Evolutionary conservation across 1,140 invertebrate genomes (phyloP).

Genomic region (Zaprionus lachaisei): DNA sequence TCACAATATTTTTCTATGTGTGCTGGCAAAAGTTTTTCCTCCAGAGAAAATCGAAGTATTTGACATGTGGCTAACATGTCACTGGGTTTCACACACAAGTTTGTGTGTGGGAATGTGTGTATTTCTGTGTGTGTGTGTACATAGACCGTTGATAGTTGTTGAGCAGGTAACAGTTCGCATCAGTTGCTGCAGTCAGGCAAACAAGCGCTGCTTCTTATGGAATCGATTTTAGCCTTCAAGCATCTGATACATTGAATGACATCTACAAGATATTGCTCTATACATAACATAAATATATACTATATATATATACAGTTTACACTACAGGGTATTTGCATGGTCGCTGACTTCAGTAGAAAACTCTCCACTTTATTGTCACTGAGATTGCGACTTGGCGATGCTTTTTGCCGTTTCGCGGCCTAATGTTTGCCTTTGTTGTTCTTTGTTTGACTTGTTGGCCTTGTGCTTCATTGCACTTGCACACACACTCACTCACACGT

Average conservation of each 20-base stretch:
- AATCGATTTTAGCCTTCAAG: background rate
- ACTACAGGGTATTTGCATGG: conserved; percentile 19
- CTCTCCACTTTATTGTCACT: background rate
- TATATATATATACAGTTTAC: background rate
- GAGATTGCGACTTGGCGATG: conserved; percentile 1
- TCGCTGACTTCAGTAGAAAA: background rate
- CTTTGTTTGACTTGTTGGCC: conserved; percentile 65
- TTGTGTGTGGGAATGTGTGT: background rate
- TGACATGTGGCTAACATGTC: conserved; percentile 70
- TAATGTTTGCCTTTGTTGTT: conserved; percentile 47
- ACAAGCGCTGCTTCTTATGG: background rate
- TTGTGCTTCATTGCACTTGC: conserved; percentile 61
- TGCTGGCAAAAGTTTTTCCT: conserved; percentile 14
- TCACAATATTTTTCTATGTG: conserved; percentile 40
- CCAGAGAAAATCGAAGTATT: conserved; percentile 64
- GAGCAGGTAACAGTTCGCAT: conserved; percentile 20
- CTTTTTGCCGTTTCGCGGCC: conserved; percentile 15
- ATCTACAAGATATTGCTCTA: background rate
- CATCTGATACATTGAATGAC: background rate
- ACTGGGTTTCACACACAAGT: conserved; percentile 22
- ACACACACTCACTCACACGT: conserved; percentile 17
- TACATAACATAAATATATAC: background rate
- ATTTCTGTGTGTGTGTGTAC: conserved; percentile 2
- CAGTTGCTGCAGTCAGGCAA: conserved; percentile 18
- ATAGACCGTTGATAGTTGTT: background rate